Conservation (phyloP, 1,140 invertebrate genomes). For the Phymorhynchus buccinoides region DNA sequence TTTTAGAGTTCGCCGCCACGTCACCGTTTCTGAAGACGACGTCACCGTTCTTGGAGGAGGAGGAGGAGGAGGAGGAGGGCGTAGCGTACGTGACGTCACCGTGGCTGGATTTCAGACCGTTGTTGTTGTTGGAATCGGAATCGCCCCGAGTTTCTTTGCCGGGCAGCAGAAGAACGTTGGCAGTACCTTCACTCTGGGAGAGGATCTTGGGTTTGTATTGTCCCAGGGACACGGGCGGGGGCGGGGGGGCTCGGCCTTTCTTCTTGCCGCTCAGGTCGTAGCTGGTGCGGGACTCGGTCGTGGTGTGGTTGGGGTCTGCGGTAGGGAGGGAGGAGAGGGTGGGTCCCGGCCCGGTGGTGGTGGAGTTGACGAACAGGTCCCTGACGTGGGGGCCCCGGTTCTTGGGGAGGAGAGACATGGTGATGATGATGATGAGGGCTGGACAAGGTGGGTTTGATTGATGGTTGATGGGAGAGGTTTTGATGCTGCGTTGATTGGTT, state of each 20-base stretch:
- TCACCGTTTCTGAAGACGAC: neutral
- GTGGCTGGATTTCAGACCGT: too few relatives aligned
- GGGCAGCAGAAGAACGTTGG: neutral
- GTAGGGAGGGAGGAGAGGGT: neutral
- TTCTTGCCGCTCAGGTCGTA: conserved; percentile 32
- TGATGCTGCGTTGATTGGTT: too few relatives aligned
- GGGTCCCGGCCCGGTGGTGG: neutral
- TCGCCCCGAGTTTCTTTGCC: neutral
- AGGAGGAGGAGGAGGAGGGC: neutral
- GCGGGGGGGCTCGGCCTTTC: neutral
- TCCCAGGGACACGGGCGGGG: conserved; percentile 25
- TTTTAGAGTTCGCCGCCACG: neutral
- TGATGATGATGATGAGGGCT: too few relatives aligned
- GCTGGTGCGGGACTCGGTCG: conserved; percentile 36
- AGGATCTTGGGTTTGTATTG: conserved; percentile 48
- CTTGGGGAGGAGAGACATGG: neutral
- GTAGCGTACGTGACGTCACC: neutral
- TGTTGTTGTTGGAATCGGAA: too few relatives aligned
- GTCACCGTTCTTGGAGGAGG: neutral
- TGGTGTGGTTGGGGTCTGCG: neutral
- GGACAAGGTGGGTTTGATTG: too few relatives aligned
- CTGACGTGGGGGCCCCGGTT: conserved; percentile 19
- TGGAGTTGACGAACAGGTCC: conserved; percentile 35
- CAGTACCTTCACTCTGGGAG: neutral
- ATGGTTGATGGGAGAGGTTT: too few relatives aligned